phyloP scores from a whole-genome alignment of 2,113 vertebrate genomes.

The Phodopus roborovskii region DNA sequence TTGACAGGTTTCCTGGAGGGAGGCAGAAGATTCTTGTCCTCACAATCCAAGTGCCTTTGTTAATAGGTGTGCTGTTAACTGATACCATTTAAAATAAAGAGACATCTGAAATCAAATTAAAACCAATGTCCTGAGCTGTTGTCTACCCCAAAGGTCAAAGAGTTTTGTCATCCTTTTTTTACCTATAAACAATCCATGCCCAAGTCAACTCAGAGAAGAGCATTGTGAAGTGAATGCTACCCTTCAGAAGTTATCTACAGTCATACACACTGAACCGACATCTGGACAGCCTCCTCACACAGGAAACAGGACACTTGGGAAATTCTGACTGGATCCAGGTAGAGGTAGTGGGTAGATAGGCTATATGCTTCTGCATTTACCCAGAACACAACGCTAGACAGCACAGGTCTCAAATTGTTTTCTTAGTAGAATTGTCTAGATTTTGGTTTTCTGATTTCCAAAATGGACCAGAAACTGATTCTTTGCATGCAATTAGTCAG shows the following conservation, averaged over 20 bases:
- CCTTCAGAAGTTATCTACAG: background rate
- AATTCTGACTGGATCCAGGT: background rate
- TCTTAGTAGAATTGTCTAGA: conserved; percentile 22
- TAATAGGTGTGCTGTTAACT: background rate
- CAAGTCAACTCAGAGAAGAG: background rate
- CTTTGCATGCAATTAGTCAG: conserved; percentile 41
- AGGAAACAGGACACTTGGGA: background rate
- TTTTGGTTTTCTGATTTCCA: conserved; percentile 45
- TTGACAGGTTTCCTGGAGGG: background rate
- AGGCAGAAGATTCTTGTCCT: background rate
- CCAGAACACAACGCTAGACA: background rate
- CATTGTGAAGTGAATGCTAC: background rate
- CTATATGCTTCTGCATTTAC: background rate
- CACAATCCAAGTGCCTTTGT: background rate
- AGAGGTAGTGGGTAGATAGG: background rate
- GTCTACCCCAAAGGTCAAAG: background rate
- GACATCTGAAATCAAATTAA: background rate
- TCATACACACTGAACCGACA: background rate
- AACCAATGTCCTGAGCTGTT: background rate
- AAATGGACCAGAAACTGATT: conserved; percentile 1
- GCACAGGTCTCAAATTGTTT: conserved; percentile 44
- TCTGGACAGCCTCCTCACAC: background rate
- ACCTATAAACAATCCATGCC: background rate
- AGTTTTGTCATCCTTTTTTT: background rate
- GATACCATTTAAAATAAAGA: background rate